Conservation (phyloP, 2,113 vertebrate species). For the Nesoenas mayeri region DNA sequence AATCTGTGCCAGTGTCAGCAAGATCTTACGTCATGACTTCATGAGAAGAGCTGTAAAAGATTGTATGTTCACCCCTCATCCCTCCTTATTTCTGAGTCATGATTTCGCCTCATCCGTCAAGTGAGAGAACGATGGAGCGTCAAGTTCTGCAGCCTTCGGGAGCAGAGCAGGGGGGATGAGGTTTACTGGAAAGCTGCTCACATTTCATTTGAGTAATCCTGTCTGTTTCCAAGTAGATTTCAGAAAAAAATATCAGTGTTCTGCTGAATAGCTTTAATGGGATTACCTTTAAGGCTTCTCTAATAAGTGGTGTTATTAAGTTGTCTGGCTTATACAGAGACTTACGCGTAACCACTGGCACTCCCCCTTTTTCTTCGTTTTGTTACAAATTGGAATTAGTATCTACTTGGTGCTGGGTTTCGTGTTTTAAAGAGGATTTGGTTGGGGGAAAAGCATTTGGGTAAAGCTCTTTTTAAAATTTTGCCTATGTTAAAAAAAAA, state of each 20-base stretch:
- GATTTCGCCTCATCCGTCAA: background rate
- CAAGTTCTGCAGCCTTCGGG: background rate
- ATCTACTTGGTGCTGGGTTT: conserved; percentile 54
- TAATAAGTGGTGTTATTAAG: conserved; percentile 73
- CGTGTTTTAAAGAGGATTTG: conserved; percentile 42
- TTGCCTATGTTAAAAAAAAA: conserved; percentile 24
- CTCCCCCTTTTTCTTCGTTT: conserved; percentile 58
- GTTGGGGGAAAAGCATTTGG: conserved; percentile 22
- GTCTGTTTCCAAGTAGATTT: conserved; percentile 68
- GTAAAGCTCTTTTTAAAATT: conserved; percentile 30
- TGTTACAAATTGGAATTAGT: conserved; percentile 74
- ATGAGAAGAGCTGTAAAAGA: background rate
- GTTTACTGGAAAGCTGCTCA: conserved; percentile 55
- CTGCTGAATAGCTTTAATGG: conserved; percentile 69
- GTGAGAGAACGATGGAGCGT: fast-evolving
- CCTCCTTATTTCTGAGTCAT: fast-evolving
- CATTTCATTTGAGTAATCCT: conserved; percentile 59
- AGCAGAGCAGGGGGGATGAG: background rate
- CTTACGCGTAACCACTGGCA: conserved; percentile 52
- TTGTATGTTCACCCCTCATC: background rate
- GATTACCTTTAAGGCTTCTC: conserved; percentile 73
- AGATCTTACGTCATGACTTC: background rate
- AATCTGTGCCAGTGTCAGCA: background rate
- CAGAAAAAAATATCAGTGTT: conserved; percentile 60
- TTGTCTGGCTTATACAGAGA: conserved; percentile 53